phyloP scores from a whole-genome alignment of 2,888 invertebrate genomes.

The Microctonus hyperodae region DNA sequence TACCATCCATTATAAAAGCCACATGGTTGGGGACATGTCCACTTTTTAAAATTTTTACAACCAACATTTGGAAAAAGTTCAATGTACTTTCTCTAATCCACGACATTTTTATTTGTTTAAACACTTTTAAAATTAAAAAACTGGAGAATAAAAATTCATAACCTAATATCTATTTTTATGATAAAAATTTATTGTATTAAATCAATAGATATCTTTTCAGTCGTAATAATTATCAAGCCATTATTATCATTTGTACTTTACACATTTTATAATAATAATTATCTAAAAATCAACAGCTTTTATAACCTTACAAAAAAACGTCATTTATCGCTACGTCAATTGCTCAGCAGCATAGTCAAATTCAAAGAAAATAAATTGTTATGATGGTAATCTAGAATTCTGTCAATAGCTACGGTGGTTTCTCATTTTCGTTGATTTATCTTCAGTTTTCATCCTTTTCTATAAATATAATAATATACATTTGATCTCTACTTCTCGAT shows the following conservation, averaged over 20 bases:
- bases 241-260: too few relatives aligned
- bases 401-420: too few relatives aligned
- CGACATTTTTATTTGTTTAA: slow-evolving; percentile 65
- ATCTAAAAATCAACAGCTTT: neutral
- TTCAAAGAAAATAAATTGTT: neutral
- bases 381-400: too few relatives aligned
- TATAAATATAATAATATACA: too few relatives aligned
- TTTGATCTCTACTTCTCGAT: too few relatives aligned
- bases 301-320: neutral
- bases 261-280: too few relatives aligned
- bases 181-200: neutral
- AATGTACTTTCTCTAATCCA: slow-evolving; percentile 83
- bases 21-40: slow-evolving; percentile 90
- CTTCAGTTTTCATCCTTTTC: too few relatives aligned
- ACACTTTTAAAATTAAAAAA: neutral
- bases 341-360: neutral
- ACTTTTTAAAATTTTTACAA: slow-evolving; percentile 76
- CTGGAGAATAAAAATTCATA: neutral
- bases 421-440: too few relatives aligned
- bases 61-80: slow-evolving; percentile 78
- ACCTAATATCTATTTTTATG: neutral
- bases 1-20: slow-evolving; percentile 99
- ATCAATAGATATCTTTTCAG: too few relatives aligned
- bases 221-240: too few relatives aligned
- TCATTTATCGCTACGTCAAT: neutral